Percentiles rank a stretch among this genome's conserved stretches.
Conservation (phyloP, 2,797 vertebrate genomes). For the Benthosema pterotum region DNA sequence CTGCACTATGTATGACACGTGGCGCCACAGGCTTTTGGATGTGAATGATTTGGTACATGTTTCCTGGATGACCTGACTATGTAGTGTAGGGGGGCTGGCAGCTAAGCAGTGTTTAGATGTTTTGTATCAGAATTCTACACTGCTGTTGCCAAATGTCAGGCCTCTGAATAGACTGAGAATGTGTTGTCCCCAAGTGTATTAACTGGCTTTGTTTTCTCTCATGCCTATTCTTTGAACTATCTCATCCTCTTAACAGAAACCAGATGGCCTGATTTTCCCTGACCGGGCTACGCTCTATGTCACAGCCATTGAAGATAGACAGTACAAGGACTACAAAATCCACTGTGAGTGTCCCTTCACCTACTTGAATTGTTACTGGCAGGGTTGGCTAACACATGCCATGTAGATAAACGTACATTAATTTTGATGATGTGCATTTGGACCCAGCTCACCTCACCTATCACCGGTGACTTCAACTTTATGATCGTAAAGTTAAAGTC, state of each 20-base stretch:
- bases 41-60: no score
- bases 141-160: constrained; percentile 3
- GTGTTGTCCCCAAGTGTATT: not conserved
- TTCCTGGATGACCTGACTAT: not conserved
- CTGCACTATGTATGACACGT: no score
- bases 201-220: not conserved
- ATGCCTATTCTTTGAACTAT: not conserved
- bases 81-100: not conserved
- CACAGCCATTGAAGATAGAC: constrained; percentile 92
- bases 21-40: no score
- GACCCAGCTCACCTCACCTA: not conserved
- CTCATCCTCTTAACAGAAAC: constrained; percentile 75
- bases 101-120: not conserved
- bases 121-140: not conserved
- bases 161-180: not conserved
- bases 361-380: not conserved
- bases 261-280: constrained; percentile 92
- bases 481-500: no score
- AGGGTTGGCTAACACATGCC: no score
- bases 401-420: no score
- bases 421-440: no score
- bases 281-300: constrained; percentile 92
- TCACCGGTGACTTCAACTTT: no score
- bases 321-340: constrained; percentile 97
- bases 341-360: constrained; percentile 84